phyloP scores from a whole-genome alignment of 2,888 invertebrate genomes.

The Oscheius sp. region DNA sequence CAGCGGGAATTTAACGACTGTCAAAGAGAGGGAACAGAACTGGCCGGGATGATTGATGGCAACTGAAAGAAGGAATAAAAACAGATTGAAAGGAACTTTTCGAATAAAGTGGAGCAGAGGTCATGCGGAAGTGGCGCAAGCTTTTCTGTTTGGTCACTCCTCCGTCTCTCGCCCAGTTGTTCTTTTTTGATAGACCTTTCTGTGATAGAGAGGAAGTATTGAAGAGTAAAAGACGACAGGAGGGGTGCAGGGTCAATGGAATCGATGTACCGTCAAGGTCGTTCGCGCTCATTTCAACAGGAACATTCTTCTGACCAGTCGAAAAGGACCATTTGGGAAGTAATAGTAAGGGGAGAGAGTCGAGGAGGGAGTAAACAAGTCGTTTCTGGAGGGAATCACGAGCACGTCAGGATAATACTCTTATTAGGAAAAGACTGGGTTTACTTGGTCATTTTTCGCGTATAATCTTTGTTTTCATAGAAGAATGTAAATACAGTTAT shows the following conservation, averaged over 20 bases:
- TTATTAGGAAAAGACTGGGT: no score
- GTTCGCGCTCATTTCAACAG: conserved; percentile 20
- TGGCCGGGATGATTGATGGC: conserved; percentile 6
- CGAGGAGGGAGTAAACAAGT: background rate
- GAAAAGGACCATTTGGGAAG: background rate
- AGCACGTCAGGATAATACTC: background rate
- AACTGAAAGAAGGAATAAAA: background rate
- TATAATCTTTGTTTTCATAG: no score
- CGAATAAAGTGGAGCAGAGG: no score
- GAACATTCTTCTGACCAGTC: conserved; percentile 7
- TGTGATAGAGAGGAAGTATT: background rate
- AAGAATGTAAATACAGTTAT: no score
- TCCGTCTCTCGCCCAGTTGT: background rate
- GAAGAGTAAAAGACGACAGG: conserved; percentile 5
- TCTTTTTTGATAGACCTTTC: background rate
- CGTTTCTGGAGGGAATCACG: conserved; percentile 5
- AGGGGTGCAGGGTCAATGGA: conserved; percentile 23
- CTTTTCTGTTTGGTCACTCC: background rate
- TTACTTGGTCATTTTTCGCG: no score
- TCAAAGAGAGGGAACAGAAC: no score
- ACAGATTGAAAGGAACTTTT: no score
- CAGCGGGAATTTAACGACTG: conserved; percentile 2
- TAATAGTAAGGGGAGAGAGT: background rate
- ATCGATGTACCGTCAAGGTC: conserved; percentile 29
- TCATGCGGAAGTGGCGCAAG: no score